Evolutionary conservation across 37 sponge, comb jelly and placozoan species (phyloP).

Genomic region (Crambe crambe): DNA sequence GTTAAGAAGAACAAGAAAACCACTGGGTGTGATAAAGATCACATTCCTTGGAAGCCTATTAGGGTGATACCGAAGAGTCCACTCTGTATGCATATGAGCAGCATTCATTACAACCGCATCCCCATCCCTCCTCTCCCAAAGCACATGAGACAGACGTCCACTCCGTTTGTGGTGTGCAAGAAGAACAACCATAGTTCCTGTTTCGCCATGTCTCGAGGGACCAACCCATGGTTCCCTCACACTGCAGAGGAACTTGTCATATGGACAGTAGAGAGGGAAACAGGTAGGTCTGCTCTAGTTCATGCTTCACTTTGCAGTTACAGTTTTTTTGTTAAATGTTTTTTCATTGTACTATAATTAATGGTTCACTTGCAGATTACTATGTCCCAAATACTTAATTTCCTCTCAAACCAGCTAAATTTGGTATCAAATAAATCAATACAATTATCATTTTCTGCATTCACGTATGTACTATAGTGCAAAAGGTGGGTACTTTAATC

Average conservation of each 20-base stretch:
- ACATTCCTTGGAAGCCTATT: slow-evolving; percentile 39
- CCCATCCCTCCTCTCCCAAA: slow-evolving; percentile 54
- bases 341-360: too few relatives aligned
- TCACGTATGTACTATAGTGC: background rate
- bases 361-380: background rate
- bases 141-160: slow-evolving; percentile 40
- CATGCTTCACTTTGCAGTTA: too few relatives aligned
- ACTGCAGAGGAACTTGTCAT: slow-evolving; percentile 77
- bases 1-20: background rate
- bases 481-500: too few relatives aligned
- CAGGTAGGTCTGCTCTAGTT: slow-evolving; percentile 22
- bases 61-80: slow-evolving; percentile 43
- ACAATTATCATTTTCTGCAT: background rate
- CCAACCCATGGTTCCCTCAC: slow-evolving; percentile 76
- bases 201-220: slow-evolving; percentile 30
- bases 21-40: slow-evolving; percentile 19
- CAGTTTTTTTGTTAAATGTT: background rate
- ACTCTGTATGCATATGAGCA: slow-evolving; percentile 37
- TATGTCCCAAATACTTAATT: too few relatives aligned
- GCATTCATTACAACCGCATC: background rate
- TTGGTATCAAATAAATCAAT: too few relatives aligned
- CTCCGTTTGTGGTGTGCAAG: slow-evolving; percentile 53
- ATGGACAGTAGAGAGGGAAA: slow-evolving; percentile 80
- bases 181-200: slow-evolving; percentile 34
- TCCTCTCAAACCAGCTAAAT: too few relatives aligned